A percentile compares a stretch with the other conserved stretches of the same genome.
Evolutionary conservation across 2,113 vertebrate genomes (phyloP).

Genomic region (Loxodonta africana): DNA sequence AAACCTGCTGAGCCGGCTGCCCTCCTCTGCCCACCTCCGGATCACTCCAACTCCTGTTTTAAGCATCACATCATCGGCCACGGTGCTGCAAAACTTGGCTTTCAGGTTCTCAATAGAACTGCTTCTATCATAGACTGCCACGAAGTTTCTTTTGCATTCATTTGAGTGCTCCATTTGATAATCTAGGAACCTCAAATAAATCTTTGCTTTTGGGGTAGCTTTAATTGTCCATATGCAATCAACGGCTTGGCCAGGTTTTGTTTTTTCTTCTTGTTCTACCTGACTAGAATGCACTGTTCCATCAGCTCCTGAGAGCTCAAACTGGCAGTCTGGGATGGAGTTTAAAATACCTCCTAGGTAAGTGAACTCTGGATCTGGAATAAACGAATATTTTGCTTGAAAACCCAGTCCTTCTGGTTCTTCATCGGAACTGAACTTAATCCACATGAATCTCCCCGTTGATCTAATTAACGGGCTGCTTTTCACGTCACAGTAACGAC

Average conservation of each 20-base stretch:
- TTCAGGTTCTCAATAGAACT: too few relatives aligned
- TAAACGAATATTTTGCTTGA: conserved; percentile 97
- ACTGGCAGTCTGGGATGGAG: conserved; percentile 99
- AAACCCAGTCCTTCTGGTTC: conserved; percentile 98
- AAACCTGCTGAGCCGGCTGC: too few relatives aligned
- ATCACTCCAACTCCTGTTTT: too few relatives aligned
- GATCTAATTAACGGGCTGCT: conserved; percentile 96
- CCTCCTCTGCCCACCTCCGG: too few relatives aligned
- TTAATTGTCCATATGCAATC: conserved; percentile 99
- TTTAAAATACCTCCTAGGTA: conserved; percentile 99
- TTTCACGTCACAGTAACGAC: conserved; percentile 96
- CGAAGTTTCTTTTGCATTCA: too few relatives aligned
- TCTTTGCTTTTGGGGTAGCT: conserved; percentile 97
- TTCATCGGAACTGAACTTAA: conserved; percentile 99
- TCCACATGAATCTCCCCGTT: conserved; percentile 99
- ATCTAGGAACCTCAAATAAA: too few relatives aligned
- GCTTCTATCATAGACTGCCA: too few relatives aligned
- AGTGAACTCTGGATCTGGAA: conserved; percentile 99
- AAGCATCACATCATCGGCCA: too few relatives aligned
- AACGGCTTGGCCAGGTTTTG: conserved; percentile 96
- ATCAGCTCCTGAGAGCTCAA: conserved; percentile 96
- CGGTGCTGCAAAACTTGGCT: too few relatives aligned
- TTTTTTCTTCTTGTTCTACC: conserved; percentile 97
- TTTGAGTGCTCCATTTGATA: too few relatives aligned
- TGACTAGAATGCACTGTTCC: conserved; percentile 97